Evolutionary conservation across 2,888 invertebrate species (phyloP).

Genomic region (Cephus nigrinus): DNA sequence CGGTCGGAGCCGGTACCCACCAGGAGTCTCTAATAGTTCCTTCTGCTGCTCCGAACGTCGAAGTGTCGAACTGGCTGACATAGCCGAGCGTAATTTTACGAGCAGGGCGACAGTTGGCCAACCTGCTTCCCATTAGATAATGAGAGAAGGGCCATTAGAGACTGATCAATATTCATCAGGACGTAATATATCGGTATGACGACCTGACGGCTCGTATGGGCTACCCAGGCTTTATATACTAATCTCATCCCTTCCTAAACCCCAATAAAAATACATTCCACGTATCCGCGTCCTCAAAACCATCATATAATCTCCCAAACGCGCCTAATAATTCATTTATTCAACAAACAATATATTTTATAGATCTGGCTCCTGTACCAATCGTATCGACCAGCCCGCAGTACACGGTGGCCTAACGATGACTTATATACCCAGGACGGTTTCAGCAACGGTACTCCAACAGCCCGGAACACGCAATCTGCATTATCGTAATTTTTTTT

Average conservation of each 20-base stretch:
- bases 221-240: background rate
- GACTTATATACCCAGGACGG: conserved; percentile 12
- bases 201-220: background rate
- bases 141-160: conserved; percentile 40
- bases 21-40: conserved; percentile 26
- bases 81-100: conserved; percentile 28
- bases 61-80: conserved; percentile 21
- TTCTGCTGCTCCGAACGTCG: background rate
- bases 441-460: conserved; percentile 8
- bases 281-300: background rate
- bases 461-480: conserved; percentile 17
- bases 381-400: background rate
- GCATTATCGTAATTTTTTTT: conserved; percentile 20
- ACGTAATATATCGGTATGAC: conserved; percentile 31
- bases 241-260: background rate
- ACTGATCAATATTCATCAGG: conserved; percentile 38
- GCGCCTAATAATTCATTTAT: background rate
- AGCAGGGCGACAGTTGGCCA: conserved; percentile 21
- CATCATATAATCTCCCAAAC: background rate
- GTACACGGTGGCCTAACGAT: conserved; percentile 10
- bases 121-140: conserved; percentile 40
- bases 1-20: conserved; percentile 11
- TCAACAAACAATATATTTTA: background rate
- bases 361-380: background rate
- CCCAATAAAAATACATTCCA: background rate